phyloP scores from a whole-genome alignment of 2,888 invertebrate genomes.

The Syrista parreyssii region DNA sequence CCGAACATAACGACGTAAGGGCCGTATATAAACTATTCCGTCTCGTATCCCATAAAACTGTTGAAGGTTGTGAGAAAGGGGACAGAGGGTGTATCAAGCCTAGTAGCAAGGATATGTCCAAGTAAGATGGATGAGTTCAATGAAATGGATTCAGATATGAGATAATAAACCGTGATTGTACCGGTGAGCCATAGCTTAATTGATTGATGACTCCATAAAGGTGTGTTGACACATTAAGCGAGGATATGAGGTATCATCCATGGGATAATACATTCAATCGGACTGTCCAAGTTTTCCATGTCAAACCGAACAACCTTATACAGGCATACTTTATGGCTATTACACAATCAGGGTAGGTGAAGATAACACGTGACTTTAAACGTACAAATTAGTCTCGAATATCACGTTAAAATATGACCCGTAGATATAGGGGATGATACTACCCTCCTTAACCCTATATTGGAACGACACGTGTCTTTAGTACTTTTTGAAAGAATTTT shows the following conservation, averaged over 20 bases:
- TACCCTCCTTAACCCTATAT: not conserved
- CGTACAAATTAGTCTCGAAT: not conserved
- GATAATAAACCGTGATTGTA: slow-evolving; percentile 20
- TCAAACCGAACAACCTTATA: not conserved
- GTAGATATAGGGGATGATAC: not conserved
- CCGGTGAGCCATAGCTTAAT: slow-evolving; percentile 18
- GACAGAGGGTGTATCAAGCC: not conserved
- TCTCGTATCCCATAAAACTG: not conserved
- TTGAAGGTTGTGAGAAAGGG: not conserved
- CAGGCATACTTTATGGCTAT: not conserved
- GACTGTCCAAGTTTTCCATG: not conserved
- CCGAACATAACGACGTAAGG: not conserved
- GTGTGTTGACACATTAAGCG: slow-evolving; percentile 20
- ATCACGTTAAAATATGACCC: not conserved
- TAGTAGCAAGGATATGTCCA: slow-evolving; percentile 2
- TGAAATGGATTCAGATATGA: slow-evolving; percentile 28
- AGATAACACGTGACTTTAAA: not conserved
- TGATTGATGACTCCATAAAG: slow-evolving; percentile 30
- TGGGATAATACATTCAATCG: not conserved
- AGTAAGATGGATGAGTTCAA: slow-evolving; percentile 35
- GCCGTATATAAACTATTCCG: not conserved
- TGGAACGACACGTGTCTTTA: not conserved
- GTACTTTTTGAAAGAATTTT: not conserved
- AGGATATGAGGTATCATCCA: not conserved
- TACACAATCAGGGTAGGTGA: not conserved